Conservation (phyloP, 2,888 invertebrate genomes). For the Drosophila lutescens region DNA sequence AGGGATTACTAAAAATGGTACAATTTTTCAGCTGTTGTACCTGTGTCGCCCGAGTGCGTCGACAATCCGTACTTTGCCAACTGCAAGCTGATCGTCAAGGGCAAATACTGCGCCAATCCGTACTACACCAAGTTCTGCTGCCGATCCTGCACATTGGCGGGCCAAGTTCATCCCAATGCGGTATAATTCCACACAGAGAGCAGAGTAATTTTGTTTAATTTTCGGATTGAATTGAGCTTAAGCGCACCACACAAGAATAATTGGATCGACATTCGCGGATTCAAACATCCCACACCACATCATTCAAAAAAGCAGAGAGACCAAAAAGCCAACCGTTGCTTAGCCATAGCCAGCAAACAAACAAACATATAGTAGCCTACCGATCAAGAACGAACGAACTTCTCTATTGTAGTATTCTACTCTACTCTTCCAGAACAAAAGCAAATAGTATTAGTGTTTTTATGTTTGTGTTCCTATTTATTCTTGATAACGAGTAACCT, state of each 20-base stretch:
- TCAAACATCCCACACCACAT: neutral
- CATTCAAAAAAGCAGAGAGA: conserved; percentile 49
- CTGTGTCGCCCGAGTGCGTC: conserved; percentile 91
- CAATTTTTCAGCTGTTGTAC: conserved; percentile 83
- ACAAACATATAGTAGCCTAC: conserved; percentile 17
- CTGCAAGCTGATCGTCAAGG: conserved; percentile 94
- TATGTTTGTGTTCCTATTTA: conserved; percentile 83
- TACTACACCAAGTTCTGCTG: conserved; percentile 98
- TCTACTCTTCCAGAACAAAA: conserved; percentile 60
- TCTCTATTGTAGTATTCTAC: conserved; percentile 49
- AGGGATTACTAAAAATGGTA: neutral
- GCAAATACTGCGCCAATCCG: conserved; percentile 92
- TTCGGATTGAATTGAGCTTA: conserved; percentile 60
- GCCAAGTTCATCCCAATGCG: conserved; percentile 87
- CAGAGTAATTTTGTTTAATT: conserved; percentile 54
- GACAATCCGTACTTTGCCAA: conserved; percentile 96
- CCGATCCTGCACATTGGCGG: conserved; percentile 94
- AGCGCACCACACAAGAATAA: conserved; percentile 48
- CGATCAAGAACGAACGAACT: conserved; percentile 56
- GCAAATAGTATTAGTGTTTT: conserved; percentile 77
- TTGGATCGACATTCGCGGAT: conserved; percentile 38
- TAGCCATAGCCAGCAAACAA: conserved; percentile 26
- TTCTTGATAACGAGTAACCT: conserved; percentile 66
- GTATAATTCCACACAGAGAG: conserved; percentile 66
- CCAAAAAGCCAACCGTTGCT: conserved; percentile 44